Evolutionary conservation across 1,140 invertebrate genomes (phyloP).

Genomic region (Phortica variegata): DNA sequence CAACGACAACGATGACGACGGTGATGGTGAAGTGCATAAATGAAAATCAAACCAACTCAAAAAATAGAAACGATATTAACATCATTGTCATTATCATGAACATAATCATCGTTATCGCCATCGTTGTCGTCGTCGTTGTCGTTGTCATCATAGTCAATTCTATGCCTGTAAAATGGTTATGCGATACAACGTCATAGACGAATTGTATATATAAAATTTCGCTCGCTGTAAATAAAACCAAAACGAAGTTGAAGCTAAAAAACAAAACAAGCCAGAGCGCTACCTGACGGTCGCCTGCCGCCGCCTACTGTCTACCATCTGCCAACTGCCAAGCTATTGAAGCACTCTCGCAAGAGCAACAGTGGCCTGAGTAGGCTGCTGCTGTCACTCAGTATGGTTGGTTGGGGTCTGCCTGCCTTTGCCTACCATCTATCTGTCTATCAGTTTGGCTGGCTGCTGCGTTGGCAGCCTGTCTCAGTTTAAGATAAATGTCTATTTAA

Average conservation of each 20-base stretch:
- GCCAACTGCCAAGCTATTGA: too few species aligned
- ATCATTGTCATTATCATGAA: slow-evolving; percentile 31
- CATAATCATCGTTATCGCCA: slow-evolving; percentile 12
- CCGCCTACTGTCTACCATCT: too few species aligned
- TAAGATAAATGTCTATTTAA: slow-evolving; percentile 54
- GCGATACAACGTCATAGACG: too few species aligned
- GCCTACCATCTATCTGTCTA: slow-evolving; percentile 32
- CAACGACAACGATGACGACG: slow-evolving; percentile 19
- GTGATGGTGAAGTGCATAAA: slow-evolving; percentile 40
- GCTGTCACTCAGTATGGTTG: slow-evolving; percentile 14
- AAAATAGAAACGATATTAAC: not conserved
- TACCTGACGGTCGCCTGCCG: too few species aligned
- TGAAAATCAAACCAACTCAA: slow-evolving; percentile 41
- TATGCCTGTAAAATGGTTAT: too few species aligned
- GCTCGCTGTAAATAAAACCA: too few species aligned
- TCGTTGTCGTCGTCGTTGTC: too few species aligned
- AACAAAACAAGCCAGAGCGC: too few species aligned
- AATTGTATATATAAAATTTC: too few species aligned
- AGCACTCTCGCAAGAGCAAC: too few species aligned
- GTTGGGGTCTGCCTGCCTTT: slow-evolving; percentile 23
- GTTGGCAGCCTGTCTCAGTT: not conserved
- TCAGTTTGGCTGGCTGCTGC: slow-evolving; percentile 22
- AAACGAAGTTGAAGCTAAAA: too few species aligned
- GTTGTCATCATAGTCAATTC: too few species aligned
- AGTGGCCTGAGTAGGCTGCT: slow-evolving; percentile 13